Evolutionary conservation across 1,140 invertebrate genomes (phyloP).

Genomic region (Drosophila virilis): DNA sequence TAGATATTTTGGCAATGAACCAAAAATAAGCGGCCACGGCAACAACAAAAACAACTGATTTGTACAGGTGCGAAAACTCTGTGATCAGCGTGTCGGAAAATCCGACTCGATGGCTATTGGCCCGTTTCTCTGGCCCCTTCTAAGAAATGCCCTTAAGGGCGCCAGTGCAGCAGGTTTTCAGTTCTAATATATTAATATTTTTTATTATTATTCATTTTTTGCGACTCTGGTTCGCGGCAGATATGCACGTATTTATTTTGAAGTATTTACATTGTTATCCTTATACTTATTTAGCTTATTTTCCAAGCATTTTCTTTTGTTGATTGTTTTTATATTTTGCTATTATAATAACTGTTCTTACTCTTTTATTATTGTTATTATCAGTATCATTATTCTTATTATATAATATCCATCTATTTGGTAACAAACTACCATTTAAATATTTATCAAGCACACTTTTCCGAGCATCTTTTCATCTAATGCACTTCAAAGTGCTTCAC

Average conservation of each 20-base stretch:
- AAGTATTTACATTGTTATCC: no score
- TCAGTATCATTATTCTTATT: no score
- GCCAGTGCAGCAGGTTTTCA: not conserved
- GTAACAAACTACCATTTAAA: no score
- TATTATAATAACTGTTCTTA: no score
- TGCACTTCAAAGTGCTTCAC: constrained; percentile 2
- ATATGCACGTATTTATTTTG: no score
- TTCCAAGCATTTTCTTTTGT: constrained; percentile 12
- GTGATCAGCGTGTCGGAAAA: constrained; percentile 57
- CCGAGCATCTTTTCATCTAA: not conserved
- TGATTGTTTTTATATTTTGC: constrained; percentile 15
- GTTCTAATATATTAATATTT: not conserved
- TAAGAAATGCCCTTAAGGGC: constrained; percentile 38
- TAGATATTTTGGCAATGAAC: constrained; percentile 73
- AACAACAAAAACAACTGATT: constrained; percentile 63
- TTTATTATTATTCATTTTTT: constrained; percentile 25
- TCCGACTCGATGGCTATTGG: constrained; percentile 25
- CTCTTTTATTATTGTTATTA: no score
- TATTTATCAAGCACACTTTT: constrained; percentile 10
- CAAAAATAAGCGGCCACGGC: constrained; percentile 54
- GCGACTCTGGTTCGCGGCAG: no score
- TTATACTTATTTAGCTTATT: no score
- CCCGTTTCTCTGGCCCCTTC: constrained; percentile 10
- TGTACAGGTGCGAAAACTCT: constrained; percentile 78
- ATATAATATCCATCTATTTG: no score